phyloP scores from a whole-genome alignment of 1,140 invertebrate species.

The Battus philenor region DNA sequence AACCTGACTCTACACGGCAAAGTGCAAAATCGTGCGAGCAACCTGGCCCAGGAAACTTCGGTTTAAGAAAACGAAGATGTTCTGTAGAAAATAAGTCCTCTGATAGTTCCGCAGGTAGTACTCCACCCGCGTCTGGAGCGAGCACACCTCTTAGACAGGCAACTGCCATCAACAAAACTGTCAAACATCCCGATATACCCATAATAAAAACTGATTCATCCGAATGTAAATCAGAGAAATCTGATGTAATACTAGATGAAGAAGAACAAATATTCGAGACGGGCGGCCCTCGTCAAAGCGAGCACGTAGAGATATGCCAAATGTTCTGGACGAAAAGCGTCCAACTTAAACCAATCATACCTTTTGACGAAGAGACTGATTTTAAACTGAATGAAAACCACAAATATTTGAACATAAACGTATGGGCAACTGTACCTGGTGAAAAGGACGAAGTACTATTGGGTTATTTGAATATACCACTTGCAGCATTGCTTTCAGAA shows the following conservation, averaged over 20 bases:
- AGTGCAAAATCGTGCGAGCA: conserved; percentile 36
- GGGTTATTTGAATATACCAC: conserved; percentile 88
- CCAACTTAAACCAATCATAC: conserved; percentile 75
- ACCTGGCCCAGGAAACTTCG: conserved; percentile 45
- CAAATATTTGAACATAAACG: conserved; percentile 89
- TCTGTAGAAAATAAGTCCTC: conserved; percentile 75
- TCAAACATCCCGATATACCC: conserved; percentile 62
- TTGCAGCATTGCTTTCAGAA: conserved; percentile 85
- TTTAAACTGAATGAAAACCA: conserved; percentile 83
- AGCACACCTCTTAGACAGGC: conserved; percentile 68
- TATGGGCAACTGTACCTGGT: conserved; percentile 82
- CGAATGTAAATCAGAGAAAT: conserved; percentile 57
- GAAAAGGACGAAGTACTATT: conserved; percentile 80
- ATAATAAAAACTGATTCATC: conserved; percentile 63
- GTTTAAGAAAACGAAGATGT: conserved; percentile 76
- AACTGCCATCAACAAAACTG: conserved; percentile 49
- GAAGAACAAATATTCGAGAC: conserved; percentile 56
- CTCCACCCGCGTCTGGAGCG: conserved; percentile 72
- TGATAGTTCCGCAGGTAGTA: conserved; percentile 74
- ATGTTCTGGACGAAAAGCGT: conserved; percentile 72
- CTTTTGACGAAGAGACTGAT: conserved; percentile 85
- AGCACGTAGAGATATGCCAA: conserved; percentile 71
- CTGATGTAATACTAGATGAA: conserved; percentile 41
- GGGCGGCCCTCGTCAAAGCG: conserved; percentile 57
- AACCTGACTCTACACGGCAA: conserved; percentile 44